phyloP scores from a whole-genome alignment of 2,113 vertebrate genomes.

The Pachycephala philippinensis region DNA sequence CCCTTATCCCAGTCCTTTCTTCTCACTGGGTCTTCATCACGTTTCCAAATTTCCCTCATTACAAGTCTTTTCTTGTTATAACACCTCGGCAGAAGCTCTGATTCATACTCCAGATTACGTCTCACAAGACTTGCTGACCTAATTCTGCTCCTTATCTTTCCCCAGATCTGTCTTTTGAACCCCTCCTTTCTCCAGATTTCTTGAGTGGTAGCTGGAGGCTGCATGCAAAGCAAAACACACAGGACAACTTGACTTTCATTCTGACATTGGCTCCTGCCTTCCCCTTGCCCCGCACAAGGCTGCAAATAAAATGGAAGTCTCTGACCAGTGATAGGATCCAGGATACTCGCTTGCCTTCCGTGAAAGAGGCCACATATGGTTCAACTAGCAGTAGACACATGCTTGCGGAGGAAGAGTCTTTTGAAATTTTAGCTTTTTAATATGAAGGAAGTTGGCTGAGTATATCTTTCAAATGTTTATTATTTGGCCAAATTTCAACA shows the following conservation, averaged over 20 bases:
- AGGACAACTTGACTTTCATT: background rate
- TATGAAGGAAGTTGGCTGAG: background rate
- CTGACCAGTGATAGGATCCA: background rate
- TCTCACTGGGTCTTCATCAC: background rate
- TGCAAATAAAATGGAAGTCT: background rate
- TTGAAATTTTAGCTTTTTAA: slow-evolving; percentile 18
- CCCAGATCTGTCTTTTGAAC: background rate
- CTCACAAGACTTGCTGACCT: background rate
- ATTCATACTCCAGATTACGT: background rate
- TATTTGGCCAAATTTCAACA: slow-evolving; percentile 37
- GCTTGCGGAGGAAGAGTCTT: background rate
- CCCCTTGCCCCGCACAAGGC: background rate
- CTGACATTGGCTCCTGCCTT: background rate
- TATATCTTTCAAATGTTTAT: background rate
- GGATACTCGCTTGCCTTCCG: background rate
- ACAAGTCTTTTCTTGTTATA: background rate
- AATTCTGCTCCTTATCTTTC: background rate
- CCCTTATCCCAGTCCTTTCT: background rate
- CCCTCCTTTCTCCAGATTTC: background rate
- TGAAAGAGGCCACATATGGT: background rate
- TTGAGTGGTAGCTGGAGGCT: background rate
- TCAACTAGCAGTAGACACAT: background rate
- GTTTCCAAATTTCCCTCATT: background rate
- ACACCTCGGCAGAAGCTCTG: background rate
- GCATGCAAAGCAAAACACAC: background rate